Base-by-base conservation (phyloP, 1,140 invertebrate species). In the Drosophila busckii region DNA sequence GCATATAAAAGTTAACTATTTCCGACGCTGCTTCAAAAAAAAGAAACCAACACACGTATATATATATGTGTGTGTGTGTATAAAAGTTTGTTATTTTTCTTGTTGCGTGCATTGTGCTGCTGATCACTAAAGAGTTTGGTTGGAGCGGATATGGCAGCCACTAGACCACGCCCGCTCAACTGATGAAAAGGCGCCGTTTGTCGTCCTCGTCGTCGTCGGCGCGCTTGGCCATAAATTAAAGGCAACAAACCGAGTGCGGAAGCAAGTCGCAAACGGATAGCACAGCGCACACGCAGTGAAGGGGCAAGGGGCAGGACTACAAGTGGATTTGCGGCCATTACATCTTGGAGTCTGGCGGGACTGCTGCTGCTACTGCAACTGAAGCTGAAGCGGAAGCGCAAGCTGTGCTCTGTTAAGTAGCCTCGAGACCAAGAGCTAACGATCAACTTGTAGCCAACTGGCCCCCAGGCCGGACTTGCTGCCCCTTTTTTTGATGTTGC, bases 1-100 rank as follows among this genome's bases (percentile, higher is more conserved):
- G 73, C 73, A 70, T 67, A 78, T 78, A 80, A 80, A 80, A 78
- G 73, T 78, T 78, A 80, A 78, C 73, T 80, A 78, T 80, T 78
- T 78, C 73, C 73, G 75, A 69, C 64, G 50, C 34, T 44, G 44
- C 55, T 20, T 26, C 37, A 22, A 15, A 29, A 48, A 49, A 56
- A 73, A 56, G 38, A 49, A 9, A 44, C 32, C 62, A n/a, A n/a
- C n/a, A n/a, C n/a, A n/a, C n/a, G n/a, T n/a, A n/a, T n/a, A n/a
- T n/a, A n/a, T n/a, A n/a, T n/a, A n/a, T 66, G 49, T 45, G 49
- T 80, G 60, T 78, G 73, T 80, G 71, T 67, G 63, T 8, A 19
- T 4, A 58, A 78, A 78, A 71, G 63, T 78, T 73, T 40, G 12
- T 32, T 7, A 5, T 13, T n/a, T 12, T 45, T 68, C 31, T 55